Conservation (phyloP, 2,113 vertebrate genomes). For the Platycercus adscitus region DNA sequence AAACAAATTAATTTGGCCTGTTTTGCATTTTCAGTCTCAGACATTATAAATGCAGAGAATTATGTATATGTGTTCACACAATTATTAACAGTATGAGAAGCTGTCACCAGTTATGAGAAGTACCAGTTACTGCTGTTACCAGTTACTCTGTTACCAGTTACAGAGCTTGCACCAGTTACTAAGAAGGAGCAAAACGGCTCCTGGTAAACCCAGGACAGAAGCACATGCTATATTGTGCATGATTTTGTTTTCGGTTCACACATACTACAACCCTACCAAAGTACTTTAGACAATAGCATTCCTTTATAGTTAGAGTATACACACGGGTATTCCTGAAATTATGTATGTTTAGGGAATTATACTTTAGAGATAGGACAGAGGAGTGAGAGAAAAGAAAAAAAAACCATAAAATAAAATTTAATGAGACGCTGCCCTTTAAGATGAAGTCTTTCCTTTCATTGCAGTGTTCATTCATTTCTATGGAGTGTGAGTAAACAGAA, state of each 20-base stretch:
- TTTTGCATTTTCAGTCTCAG: neutral
- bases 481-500: slow-evolving; percentile 47
- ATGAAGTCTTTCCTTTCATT: slow-evolving; percentile 9
- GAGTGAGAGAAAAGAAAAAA: neutral
- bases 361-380: neutral
- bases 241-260: neutral
- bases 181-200: too few species aligned
- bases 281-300: neutral
- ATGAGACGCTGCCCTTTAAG: neutral
- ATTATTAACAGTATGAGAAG: neutral
- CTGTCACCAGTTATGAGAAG: too few species aligned
- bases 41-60: neutral
- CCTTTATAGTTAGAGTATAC: neutral
- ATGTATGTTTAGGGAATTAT: neutral
- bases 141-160: too few species aligned
- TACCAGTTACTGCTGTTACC: too few species aligned
- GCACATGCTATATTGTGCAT: neutral
- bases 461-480: slow-evolving; percentile 21
- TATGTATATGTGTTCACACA: neutral
- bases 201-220: too few species aligned
- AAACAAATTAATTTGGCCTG: neutral
- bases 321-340: neutral
- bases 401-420: neutral
- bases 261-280: neutral
- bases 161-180: too few species aligned